These are phyloP conservation scores for Ranitomeya imitator DNA, from an alignment of 2,113 vertebrate genomes.

Conservation along the genomic window DNA sequence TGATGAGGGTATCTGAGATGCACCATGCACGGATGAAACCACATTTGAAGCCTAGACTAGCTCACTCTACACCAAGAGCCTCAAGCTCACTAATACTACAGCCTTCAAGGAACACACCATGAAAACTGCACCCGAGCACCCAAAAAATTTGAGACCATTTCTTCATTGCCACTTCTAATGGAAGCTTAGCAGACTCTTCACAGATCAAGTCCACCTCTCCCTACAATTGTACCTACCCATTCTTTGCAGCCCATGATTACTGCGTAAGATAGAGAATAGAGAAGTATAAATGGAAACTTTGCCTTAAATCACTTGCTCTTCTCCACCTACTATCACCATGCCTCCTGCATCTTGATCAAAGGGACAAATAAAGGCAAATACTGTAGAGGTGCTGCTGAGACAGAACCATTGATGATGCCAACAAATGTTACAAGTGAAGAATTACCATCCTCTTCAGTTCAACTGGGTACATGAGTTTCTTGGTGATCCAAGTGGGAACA, in stretches of 20 bases:
- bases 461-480: constrained; percentile 64
- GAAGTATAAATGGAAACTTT: constrained; percentile 4
- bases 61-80: constrained; percentile 63
- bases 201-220: constrained; percentile 63
- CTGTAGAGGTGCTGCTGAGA: constrained; percentile 6
- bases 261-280: constrained; percentile 31
- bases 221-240: constrained; percentile 63
- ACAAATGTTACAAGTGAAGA: constrained; percentile 36
- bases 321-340: constrained; percentile 17
- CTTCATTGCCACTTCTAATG: constrained; percentile 18
- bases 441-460: constrained; percentile 57
- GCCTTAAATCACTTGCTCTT: constrained; percentile 58
- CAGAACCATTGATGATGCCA: not conserved
- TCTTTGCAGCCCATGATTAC: constrained; percentile 60
- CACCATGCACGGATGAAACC: constrained; percentile 63
- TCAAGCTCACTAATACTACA: constrained; percentile 59
- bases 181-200: constrained; percentile 54
- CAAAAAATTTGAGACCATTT: constrained; percentile 23
- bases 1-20: constrained; percentile 72
- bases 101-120: constrained; percentile 46
- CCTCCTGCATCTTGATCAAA: constrained; percentile 17
- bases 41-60: constrained; percentile 60
- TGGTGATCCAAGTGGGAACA: constrained; percentile 73
- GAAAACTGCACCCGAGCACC: constrained; percentile 28
- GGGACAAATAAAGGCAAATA: not conserved